Conservation (phyloP, 2,888 invertebrate species). For the Volucella zonaria region DNA sequence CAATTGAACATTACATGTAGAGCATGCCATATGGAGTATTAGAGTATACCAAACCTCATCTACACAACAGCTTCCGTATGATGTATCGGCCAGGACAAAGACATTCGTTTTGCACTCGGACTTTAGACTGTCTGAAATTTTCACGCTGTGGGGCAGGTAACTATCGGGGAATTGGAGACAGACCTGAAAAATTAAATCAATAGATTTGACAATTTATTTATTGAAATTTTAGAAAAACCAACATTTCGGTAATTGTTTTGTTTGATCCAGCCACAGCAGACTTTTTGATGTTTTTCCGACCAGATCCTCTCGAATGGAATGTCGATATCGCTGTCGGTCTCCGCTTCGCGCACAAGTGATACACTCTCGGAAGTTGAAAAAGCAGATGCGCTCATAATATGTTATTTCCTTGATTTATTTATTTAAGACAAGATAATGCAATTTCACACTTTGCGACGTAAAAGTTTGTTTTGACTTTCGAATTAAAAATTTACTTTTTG, state of each 20-base stretch:
- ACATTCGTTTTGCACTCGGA: constrained; percentile 83
- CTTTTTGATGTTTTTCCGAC: constrained; percentile 79
- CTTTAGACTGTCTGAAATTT: constrained; percentile 86
- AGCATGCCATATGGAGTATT: background rate
- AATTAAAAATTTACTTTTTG: too few species aligned
- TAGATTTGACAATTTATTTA: constrained; percentile 21
- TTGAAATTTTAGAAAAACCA: constrained; percentile 32
- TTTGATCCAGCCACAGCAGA: constrained; percentile 86
- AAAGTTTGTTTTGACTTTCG: too few species aligned
- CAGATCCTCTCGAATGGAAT: constrained; percentile 79
- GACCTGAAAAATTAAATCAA: constrained; percentile 83
- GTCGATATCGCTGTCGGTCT: constrained; percentile 74
- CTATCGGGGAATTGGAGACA: constrained; percentile 96
- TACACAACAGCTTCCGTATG: constrained; percentile 90
- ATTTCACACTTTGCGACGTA: constrained; percentile 1
- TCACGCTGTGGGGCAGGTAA: constrained; percentile 87
- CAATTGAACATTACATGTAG: constrained; percentile 74
- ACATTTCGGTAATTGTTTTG: constrained; percentile 87
- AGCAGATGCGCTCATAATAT: constrained; percentile 77
- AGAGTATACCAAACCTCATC: constrained; percentile 76
- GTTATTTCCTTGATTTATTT: constrained; percentile 66
- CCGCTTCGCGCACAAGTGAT: constrained; percentile 78
- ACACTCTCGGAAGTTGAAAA: constrained; percentile 80
- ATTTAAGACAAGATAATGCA: constrained; percentile 20
- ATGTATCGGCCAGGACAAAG: constrained; percentile 94